Conservation (phyloP, 2,113 vertebrate genomes). For the Eulemur rufifrons region DNA sequence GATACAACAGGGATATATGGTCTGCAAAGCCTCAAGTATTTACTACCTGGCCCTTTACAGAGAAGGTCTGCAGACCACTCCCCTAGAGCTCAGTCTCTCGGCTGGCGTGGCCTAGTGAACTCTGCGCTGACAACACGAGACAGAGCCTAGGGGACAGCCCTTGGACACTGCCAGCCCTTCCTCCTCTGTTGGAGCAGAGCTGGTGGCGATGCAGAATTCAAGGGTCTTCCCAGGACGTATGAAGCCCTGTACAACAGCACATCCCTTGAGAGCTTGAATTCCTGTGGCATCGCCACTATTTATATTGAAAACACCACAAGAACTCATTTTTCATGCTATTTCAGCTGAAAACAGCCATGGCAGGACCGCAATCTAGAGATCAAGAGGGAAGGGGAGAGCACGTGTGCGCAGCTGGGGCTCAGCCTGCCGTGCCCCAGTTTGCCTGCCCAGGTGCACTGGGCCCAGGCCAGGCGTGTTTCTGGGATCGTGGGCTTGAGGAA, state of each 20-base stretch:
- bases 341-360: conserved; percentile 61
- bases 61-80: not conserved
- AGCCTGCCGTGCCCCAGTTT: conserved; percentile 29
- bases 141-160: not conserved
- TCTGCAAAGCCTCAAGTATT: not conserved
- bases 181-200: not conserved
- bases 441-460: conserved; percentile 69
- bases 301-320: conserved; percentile 73
- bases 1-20: fast-evolving
- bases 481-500: conserved; percentile 59
- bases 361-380: conserved; percentile 28
- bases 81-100: not conserved
- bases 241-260: conserved; percentile 49
- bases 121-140: not conserved
- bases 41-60: not conserved
- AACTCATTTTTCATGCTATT: conserved; percentile 73
- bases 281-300: conserved; percentile 70
- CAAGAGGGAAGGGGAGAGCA: not conserved
- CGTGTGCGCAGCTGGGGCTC: not conserved
- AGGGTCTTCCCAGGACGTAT: conserved; percentile 70
- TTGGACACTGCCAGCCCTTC: not conserved
- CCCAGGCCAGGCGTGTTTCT: conserved; percentile 58
- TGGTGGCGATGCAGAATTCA: not conserved
- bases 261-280: conserved; percentile 48
- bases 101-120: fast-evolving